phyloP scores from a whole-genome alignment of 23 tunicate species.

The Halocynthia aurantium region DNA sequence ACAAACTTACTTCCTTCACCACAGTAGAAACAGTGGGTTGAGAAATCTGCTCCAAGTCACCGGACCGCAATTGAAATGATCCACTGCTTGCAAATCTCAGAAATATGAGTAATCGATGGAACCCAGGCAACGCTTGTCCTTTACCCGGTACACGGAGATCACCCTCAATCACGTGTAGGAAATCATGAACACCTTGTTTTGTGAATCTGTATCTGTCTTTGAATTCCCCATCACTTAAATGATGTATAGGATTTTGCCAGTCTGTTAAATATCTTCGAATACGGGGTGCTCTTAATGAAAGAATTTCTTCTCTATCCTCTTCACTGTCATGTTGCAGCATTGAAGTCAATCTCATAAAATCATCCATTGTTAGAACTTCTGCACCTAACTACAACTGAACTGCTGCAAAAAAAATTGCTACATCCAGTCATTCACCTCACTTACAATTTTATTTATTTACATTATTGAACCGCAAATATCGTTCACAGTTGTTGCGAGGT shows the following conservation, averaged over 20 bases:
- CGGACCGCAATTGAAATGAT: constrained; percentile 23
- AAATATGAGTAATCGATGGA: constrained; percentile 9
- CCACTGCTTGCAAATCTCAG: constrained; percentile 36
- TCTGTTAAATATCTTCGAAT: background rate
- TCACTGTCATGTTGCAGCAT: too few relatives aligned
- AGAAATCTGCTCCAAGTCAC: constrained; percentile 18
- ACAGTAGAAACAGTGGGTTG: constrained; percentile 11
- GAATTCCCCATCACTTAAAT: background rate
- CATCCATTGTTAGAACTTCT: too few relatives aligned
- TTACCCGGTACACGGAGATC: background rate
- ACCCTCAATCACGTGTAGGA: background rate
- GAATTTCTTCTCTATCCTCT: too few relatives aligned
- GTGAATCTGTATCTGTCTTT: background rate
- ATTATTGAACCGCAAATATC: too few relatives aligned
- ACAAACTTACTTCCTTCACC: background rate
- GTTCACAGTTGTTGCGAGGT: too few relatives aligned
- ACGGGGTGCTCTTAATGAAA: too few relatives aligned
- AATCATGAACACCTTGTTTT: background rate
- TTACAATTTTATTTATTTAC: too few relatives aligned
- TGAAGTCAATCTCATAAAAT: too few relatives aligned
- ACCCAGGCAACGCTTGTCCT: constrained; percentile 13
- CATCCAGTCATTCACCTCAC: too few relatives aligned
- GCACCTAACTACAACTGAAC: too few relatives aligned
- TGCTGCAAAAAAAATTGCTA: too few relatives aligned
- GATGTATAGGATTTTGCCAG: background rate